Conservation (phyloP, 2,797 vertebrate genomes). For the Lacerta viridis region DNA sequence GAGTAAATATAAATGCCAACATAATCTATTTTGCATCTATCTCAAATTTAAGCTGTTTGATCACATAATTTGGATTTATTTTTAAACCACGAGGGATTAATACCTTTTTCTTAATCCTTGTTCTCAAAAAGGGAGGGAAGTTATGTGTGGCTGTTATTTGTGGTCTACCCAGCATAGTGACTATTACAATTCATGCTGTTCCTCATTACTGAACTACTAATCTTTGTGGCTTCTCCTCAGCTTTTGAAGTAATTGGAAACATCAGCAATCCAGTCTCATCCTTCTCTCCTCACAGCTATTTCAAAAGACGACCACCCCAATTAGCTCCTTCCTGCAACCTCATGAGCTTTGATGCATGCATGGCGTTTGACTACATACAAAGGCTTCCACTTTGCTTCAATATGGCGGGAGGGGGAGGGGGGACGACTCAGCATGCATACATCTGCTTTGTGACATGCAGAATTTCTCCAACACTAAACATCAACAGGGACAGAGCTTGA, state of each 20-base stretch:
- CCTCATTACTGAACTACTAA: background rate
- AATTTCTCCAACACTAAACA: background rate
- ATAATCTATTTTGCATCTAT: background rate
- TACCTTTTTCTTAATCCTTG: background rate
- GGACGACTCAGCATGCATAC: background rate
- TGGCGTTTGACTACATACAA: background rate
- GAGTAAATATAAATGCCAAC: background rate
- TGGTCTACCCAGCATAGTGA: background rate
- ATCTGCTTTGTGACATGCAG: background rate
- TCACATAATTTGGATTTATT: conserved; percentile 4
- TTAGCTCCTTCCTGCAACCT: background rate
- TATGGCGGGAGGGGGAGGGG: too few species aligned
- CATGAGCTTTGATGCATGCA: background rate
- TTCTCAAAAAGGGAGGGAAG: background rate
- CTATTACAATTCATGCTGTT: background rate
- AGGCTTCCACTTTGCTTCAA: background rate
- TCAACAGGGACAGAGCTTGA: background rate
- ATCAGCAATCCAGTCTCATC: background rate
- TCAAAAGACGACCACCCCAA: background rate
- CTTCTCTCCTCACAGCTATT: background rate
- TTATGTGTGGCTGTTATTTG: background rate
- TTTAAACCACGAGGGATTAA: background rate
- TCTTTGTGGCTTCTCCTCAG: background rate
- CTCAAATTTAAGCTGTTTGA: conserved; percentile 19
- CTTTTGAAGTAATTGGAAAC: background rate